Evolutionary conservation across 2,113 vertebrate species (phyloP).

Genomic region (Amphiprion percula): DNA sequence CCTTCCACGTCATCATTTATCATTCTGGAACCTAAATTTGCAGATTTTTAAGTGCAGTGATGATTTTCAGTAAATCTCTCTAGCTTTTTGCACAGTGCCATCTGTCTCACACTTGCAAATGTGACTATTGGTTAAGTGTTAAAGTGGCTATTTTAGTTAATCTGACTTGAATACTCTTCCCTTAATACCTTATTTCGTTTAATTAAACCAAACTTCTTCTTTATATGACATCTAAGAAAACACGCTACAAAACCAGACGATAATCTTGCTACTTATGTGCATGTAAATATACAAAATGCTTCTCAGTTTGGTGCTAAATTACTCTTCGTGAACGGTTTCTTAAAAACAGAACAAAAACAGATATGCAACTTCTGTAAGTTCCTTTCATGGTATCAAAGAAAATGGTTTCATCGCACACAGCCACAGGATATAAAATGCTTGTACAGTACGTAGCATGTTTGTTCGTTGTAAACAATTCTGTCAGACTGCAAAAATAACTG

Average conservation of each 20-base stretch:
- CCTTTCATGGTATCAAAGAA: slow-evolving; percentile 63
- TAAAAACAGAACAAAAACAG: slow-evolving; percentile 27
- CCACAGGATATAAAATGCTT: slow-evolving; percentile 66
- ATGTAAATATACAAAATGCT: slow-evolving; percentile 30
- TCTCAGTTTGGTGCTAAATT: slow-evolving; percentile 45
- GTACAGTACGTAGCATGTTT: slow-evolving; percentile 64
- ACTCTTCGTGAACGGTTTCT: slow-evolving; percentile 36
- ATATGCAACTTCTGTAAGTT: slow-evolving; percentile 31
- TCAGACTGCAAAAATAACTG: slow-evolving; percentile 55
- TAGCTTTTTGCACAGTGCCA: neutral
- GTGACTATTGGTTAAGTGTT: neutral
- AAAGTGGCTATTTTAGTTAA: neutral
- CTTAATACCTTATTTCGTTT: neutral
- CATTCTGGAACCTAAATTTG: neutral
- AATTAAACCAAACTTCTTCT: neutral
- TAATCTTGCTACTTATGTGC: slow-evolving; percentile 3
- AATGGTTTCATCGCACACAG: slow-evolving; percentile 54
- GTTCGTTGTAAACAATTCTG: slow-evolving; percentile 75
- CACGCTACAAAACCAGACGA: neutral
- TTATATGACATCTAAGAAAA: neutral
- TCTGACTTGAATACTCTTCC: neutral
- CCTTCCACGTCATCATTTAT: neutral
- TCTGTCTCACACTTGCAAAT: neutral
- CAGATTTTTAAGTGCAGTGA: neutral
- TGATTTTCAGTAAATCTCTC: neutral